Evolutionary conservation across 2,113 vertebrate genomes (phyloP), one percentile per base, ranked within the genome.

Genomic region (Istiophorus platypterus): DNA sequence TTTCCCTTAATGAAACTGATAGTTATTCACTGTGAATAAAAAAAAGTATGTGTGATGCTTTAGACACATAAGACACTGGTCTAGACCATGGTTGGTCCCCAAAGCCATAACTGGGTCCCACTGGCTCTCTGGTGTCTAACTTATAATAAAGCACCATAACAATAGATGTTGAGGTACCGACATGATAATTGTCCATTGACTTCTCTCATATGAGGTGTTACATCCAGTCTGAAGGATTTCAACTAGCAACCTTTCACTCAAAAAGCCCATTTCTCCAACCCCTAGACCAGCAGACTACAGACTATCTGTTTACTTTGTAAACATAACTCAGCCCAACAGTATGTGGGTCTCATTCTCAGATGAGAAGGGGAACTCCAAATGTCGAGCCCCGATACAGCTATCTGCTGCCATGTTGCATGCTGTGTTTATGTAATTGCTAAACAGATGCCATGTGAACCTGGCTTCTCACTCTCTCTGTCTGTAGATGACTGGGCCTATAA

Each of bases 401-500:
- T 31, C 56, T 67, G 51, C 76, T 77, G 69, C 80, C 68, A 31
- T 62, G 67, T 20, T 42, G 80, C 81, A 59, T 72, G 78, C 34
- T 75, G 85, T 91, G 86, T 93, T 93, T 93, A 87, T 88, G 88
- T 91, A 88, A 92, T 67, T 64, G 80, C 80, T 82, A 76, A 72
- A 66, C 37, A 15, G 72, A 34, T 42, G 65, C 62, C 74, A 82
- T 65, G 85, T 76, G 85, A 88, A 84, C 27, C 77, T 49, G 34
- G n/a, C 78, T 61, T 85, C 90, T 84, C 88, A 52, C 86, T 82
- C 83, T 37, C 72, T 78, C 89, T 37, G 51, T 67, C 84, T 90
- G 85, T 80, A 86, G 81, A 89, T 85, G 86, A 87, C 89, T 59
- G 85, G 15, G 87, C 87, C 93, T 96, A 95, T 93, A 94, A 94